phyloP scores from a whole-genome alignment of 2,888 invertebrate genomes.

The Ethmia dodecea region DNA sequence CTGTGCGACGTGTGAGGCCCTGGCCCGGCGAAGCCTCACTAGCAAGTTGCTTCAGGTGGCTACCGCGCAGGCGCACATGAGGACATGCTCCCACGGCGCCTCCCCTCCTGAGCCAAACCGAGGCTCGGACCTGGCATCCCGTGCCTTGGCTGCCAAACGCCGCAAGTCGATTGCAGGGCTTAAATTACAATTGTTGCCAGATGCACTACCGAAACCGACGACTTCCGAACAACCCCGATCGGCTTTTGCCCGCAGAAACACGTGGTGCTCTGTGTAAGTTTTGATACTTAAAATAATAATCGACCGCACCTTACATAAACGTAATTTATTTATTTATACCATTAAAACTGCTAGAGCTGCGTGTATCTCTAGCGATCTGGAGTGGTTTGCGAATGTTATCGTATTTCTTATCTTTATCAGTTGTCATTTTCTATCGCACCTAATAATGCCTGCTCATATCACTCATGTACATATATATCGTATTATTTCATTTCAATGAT shows the following conservation, averaged over 20 bases:
- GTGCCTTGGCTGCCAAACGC: slow-evolving; percentile 67
- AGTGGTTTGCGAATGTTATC: slow-evolving; percentile 21
- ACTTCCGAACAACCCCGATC: slow-evolving; percentile 44
- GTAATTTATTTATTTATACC: neutral
- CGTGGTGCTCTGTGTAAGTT: slow-evolving; percentile 77
- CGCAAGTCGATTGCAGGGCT: slow-evolving; percentile 67
- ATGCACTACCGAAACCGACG: slow-evolving; percentile 43
- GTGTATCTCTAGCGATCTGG: slow-evolving; percentile 7
- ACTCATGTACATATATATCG: no score
- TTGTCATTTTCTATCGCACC: slow-evolving; percentile 29
- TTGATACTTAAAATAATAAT: no score
- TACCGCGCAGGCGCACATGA: slow-evolving; percentile 70
- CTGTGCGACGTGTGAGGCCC: slow-evolving; percentile 69
- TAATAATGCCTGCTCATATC: slow-evolving; percentile 42
- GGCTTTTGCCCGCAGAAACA: slow-evolving; percentile 63
- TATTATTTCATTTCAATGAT: no score
- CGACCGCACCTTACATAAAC: slow-evolving; percentile 1
- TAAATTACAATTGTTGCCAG: slow-evolving; percentile 55
- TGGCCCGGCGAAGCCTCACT: slow-evolving; percentile 62
- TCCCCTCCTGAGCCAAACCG: slow-evolving; percentile 48
- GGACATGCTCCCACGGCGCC: slow-evolving; percentile 53
- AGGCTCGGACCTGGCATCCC: slow-evolving; percentile 56
- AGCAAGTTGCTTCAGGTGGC: slow-evolving; percentile 69
- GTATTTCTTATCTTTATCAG: slow-evolving; percentile 20
- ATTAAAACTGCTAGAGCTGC: neutral